A percentile compares a stretch with the other conserved stretches of the same genome.
Evolutionary conservation across 2,113 vertebrate genomes (phyloP).

Genomic region (Xiphophorus maculatus): DNA sequence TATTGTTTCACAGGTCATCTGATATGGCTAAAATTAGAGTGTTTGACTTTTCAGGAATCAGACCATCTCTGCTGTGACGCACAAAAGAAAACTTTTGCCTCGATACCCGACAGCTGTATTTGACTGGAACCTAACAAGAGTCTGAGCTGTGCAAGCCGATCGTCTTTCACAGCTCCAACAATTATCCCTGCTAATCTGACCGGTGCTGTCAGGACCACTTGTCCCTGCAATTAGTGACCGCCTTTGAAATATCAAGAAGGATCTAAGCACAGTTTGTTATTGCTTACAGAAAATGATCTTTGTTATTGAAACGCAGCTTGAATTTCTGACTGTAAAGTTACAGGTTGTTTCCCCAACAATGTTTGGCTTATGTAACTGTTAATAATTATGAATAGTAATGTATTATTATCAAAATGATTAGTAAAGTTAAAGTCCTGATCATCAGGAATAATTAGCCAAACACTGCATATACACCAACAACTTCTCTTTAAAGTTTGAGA

Average conservation of each 20-base stretch:
- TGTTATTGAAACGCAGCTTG: not conserved
- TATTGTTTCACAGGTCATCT: conserved; percentile 9
- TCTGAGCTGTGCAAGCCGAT: conserved; percentile 2
- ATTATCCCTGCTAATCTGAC: not conserved
- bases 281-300: not conserved
- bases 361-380: too few species aligned
- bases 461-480: too few species aligned
- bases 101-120: conserved; percentile 5
- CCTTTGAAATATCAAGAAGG: not conserved
- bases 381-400: too few species aligned
- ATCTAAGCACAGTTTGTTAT: not conserved
- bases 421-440: too few species aligned
- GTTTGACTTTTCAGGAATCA: not conserved
- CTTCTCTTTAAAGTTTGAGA: too few species aligned
- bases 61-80: not conserved
- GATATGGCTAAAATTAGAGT: conserved; percentile 24
- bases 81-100: not conserved
- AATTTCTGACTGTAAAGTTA: not conserved
- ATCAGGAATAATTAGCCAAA: too few species aligned
- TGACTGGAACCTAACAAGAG: conserved; percentile 7
- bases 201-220: not conserved
- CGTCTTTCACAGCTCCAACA: conserved; percentile 3
- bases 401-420: too few species aligned
- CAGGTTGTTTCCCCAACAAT: not conserved
- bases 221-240: not conserved